Evolutionary conservation across 2,888 invertebrate genomes (phyloP).

Genomic region (Exephanes ischioxanthus): DNA sequence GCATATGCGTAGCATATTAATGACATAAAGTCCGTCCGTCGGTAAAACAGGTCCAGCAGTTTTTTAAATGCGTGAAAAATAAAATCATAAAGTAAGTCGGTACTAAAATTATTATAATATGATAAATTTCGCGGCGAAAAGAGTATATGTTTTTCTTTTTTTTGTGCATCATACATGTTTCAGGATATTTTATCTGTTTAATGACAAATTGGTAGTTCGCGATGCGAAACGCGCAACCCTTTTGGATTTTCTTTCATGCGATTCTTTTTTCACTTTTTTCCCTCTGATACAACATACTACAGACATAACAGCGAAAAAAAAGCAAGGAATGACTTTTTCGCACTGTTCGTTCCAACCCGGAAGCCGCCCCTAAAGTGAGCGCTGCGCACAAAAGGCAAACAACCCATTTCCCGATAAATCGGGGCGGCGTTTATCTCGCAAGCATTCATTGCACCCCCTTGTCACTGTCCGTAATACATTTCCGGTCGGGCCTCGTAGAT

Average conservation of each 20-base stretch:
- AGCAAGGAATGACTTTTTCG: slow-evolving; percentile 24
- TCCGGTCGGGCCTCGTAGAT: slow-evolving; percentile 33
- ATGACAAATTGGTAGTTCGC: slow-evolving; percentile 3
- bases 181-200: too few relatives aligned
- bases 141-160: too few relatives aligned
- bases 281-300: not conserved
- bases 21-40: too few relatives aligned
- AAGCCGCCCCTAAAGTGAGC: slow-evolving; percentile 18
- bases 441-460: slow-evolving; percentile 22
- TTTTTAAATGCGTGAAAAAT: too few relatives aligned
- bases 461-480: slow-evolving; percentile 3
- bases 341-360: slow-evolving; percentile 35
- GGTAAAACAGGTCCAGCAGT: too few relatives aligned
- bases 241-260: slow-evolving; percentile 29
- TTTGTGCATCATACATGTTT: too few relatives aligned
- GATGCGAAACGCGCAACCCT: slow-evolving; percentile 35
- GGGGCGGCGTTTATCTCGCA: slow-evolving; percentile 45
- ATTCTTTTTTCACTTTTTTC: not conserved
- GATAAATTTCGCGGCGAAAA: too few relatives aligned
- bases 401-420: slow-evolving; percentile 43
- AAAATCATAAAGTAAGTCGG: too few relatives aligned
- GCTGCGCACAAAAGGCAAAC: slow-evolving; percentile 32
- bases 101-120: too few relatives aligned
- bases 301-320: not conserved
- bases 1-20: too few relatives aligned